phyloP scores from a whole-genome alignment of 2,888 invertebrate genomes.

The Lycaena phlaeas region DNA sequence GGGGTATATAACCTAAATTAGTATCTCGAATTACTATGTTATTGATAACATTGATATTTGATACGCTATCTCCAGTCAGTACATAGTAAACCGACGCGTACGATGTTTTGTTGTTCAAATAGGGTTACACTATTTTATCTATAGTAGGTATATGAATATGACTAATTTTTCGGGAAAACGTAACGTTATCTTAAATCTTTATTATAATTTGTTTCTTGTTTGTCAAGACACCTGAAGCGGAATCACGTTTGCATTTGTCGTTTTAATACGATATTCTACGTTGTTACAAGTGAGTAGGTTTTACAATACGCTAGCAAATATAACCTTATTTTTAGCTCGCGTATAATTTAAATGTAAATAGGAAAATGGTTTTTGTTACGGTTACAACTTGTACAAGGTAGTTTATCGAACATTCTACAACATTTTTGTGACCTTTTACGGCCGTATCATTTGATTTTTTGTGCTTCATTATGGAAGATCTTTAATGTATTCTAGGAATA shows the following conservation, averaged over 20 bases:
- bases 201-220: conserved; percentile 2
- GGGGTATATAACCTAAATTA: no score
- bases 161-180: background rate
- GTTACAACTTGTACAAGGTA: background rate
- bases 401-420: background rate
- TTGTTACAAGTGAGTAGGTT: background rate
- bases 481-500: no score
- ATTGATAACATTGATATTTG: no score
- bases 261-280: background rate
- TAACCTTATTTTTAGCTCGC: background rate
- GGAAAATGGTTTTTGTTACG: conserved; percentile 2
- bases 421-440: no score
- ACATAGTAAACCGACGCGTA: no score
- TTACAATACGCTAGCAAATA: background rate
- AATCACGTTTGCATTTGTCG: background rate
- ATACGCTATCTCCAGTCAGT: no score
- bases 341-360: conserved; percentile 1
- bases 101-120: no score
- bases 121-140: no score
- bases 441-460: background rate
- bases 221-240: background rate
- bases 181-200: background rate
- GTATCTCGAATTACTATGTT: no score
- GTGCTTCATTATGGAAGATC: no score
- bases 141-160: background rate